Percentiles rank a stretch among this genome's conserved stretches.
Evolutionary conservation across 2,113 vertebrate species (phyloP).

Genomic region (Hippocampus abdominalis): DNA sequence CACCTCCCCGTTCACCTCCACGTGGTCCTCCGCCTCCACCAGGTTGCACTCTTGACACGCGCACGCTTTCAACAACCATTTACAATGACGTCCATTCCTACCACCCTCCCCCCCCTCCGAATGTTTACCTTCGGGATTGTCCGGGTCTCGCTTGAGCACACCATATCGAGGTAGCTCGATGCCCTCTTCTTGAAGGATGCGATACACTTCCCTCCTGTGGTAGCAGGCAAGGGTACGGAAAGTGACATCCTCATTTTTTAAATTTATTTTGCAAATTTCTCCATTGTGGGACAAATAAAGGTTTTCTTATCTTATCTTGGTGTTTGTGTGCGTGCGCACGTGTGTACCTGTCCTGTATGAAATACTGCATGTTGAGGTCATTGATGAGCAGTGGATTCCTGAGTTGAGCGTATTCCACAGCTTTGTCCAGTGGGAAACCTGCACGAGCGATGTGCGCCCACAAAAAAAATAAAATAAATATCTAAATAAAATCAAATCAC

Average conservation of each 20-base stretch:
- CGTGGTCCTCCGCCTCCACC: constrained; percentile 92
- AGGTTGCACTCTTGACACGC: constrained; percentile 81
- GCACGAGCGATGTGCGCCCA: neutral
- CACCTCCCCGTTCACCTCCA: constrained; percentile 91
- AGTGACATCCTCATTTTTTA: no score
- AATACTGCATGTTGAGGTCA: constrained; percentile 97
- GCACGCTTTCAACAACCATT: neutral
- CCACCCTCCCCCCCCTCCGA: neutral
- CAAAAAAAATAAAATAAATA: no score
- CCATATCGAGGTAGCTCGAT: constrained; percentile 93
- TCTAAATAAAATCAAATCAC: neutral
- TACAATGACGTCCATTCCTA: neutral
- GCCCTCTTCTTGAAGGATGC: constrained; percentile 91
- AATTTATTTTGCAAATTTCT: neutral
- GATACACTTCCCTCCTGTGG: constrained; percentile 91
- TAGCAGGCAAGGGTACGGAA: neutral
- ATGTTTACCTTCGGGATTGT: constrained; percentile 81
- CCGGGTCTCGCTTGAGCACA: constrained; percentile 91
- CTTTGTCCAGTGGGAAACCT: constrained; percentile 97
- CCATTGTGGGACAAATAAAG: no score
- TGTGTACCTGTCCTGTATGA: constrained; percentile 90
- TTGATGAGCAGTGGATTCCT: constrained; percentile 93
- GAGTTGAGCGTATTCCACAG: constrained; percentile 90
- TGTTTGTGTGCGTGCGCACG: neutral
- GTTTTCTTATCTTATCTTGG: no score